Evolutionary conservation across 2,797 vertebrate genomes (phyloP), one percentile per base, ranked within the genome.

Genomic region (Gila robusta): DNA sequence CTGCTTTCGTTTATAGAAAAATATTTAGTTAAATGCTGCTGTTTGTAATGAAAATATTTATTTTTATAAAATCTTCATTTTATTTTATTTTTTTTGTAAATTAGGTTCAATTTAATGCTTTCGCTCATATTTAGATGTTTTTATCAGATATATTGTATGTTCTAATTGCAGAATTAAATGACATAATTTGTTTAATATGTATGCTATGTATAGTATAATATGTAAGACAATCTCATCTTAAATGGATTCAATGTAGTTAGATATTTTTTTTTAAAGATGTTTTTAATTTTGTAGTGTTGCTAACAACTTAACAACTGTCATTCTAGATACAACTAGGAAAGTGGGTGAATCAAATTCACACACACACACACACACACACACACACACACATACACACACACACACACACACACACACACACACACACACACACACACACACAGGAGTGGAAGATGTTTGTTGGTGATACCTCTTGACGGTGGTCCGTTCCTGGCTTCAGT

Each of bases 391-490:
- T 23, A 41, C 23, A 39, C 16, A 54, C 32, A 2, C 32, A 32
- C 32, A 52, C 14, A 21, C 47, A 74, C 37, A 44, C 21, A 47
- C 35, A 35, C 35, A 35, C 35, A 35, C 35, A 35, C 35, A 35
- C 35, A 35, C 35, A 35, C 35, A 35, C 35, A 35, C 35, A 35
- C 35, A 35, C 35, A 71, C 1, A 39, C 35, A 62, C 23, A 39
- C 16, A 54, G 17, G 35, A 84, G 54, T 81, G 12, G 23, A 66
- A 69, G 79, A n/a, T 52, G 26, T 37, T 16, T 54, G 79, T 37
- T 70, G 64, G 19, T 37, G 28, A 37, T 95, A 99, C 98, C 97
- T 99, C 97, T 88, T 99, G 97, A 87, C 93, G 95, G 81, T 92
- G 96, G 54, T 96, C 95, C 6, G 91, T 89, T 88, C 94, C 95